Evolutionary conservation across 2,888 invertebrate species (phyloP), one percentile per base, ranked within the genome.

Genomic region (Gastrophysa polygoni): DNA sequence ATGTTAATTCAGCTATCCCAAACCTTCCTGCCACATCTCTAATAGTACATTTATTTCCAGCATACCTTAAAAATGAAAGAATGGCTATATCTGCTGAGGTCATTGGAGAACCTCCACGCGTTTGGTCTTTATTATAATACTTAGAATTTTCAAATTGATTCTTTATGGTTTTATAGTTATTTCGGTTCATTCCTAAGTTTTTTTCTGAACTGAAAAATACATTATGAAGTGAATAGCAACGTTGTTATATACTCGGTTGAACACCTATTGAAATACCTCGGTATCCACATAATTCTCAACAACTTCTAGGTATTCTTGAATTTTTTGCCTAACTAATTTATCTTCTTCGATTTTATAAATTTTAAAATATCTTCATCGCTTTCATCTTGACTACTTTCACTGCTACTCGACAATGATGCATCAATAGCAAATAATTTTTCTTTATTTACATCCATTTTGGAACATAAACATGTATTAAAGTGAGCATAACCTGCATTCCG

Each of bases 11-110:
- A 32, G 18, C 49, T 20, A 57, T 20, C 32, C 47, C 54, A 54
- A 54, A 54, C 34, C 38, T 54, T 21, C 24, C 54, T 49, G 46
- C 46, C 18, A 47, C 46, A 47, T 47, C 46, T 47, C 46, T 47
- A 6, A 47, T 47, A 7, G 46, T 18, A 47, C 20, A 47, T 47
- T 18, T 18, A 18, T 47, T 20, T 18, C 16, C 24, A 24, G 48
- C 24, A 49, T 28, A 29, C 49, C 14, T 28, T 16, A 49, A 38
- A 38, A 14, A 38, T 38, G 38, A 38, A 14, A 38, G 14, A 14
- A 38, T 38, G 38, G 38, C 38, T 38, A 38, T 38, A 2, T 38
- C 38, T 38, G 14, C 11, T n/a, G 38, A 14, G 14, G 38, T 38
- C 14, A 14, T 38, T 14, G 38, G 38, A 2, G 38, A 38, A 29